phyloP scores from a whole-genome alignment of 2,797 vertebrate genomes.

The Lindbergichthys nudifrons region DNA sequence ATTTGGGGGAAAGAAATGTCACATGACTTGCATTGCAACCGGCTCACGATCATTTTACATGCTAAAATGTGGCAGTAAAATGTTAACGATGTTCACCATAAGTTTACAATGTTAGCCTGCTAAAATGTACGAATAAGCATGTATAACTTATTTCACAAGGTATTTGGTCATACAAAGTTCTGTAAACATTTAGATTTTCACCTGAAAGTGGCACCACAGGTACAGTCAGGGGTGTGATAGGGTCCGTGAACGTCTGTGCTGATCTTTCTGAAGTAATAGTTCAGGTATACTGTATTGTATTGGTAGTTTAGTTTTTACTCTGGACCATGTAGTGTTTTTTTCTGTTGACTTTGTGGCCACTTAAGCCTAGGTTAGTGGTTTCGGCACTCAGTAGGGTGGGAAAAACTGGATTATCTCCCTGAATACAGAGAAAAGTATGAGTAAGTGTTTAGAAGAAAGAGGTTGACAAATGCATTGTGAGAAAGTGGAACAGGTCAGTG shows the following conservation, averaged over 20 bases:
- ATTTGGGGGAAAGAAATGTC: background rate
- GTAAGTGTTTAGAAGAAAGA: too few species aligned
- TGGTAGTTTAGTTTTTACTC: background rate
- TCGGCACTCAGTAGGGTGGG: background rate
- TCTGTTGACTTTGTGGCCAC: background rate
- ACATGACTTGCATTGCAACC: background rate
- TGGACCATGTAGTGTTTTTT: background rate
- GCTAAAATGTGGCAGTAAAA: background rate
- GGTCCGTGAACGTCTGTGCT: background rate
- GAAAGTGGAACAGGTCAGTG: background rate
- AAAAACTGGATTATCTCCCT: background rate
- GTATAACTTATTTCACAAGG: too few species aligned
- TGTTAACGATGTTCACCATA: background rate
- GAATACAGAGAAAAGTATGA: too few species aligned
- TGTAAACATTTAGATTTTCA: too few species aligned
- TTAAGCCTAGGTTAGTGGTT: background rate
- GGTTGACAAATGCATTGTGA: too few species aligned
- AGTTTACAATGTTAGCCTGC: background rate
- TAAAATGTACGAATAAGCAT: too few species aligned
- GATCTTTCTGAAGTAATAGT: background rate
- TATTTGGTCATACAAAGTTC: too few species aligned
- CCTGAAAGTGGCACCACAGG: too few species aligned
- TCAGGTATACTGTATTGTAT: background rate
- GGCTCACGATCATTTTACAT: background rate
- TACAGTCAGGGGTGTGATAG: background rate